A percentile compares a stretch with the other conserved stretches of the same genome.
Evolutionary conservation across 2,888 invertebrate genomes (phyloP).

Genomic region (Agrotis segetum): DNA sequence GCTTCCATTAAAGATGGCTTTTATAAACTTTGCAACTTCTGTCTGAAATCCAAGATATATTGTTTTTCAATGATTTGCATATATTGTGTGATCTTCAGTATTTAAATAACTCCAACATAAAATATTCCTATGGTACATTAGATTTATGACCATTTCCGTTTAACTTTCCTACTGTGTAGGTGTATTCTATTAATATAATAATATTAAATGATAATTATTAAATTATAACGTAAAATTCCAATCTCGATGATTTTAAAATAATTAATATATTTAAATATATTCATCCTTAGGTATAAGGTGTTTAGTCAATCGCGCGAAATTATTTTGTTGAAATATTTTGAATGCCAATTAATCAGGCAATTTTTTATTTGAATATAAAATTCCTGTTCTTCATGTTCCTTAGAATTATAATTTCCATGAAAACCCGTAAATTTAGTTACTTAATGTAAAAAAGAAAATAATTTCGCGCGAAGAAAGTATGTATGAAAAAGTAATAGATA

Average conservation of each 20-base stretch:
- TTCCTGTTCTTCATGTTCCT: slow-evolving; percentile 1
- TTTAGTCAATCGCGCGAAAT: slow-evolving; percentile 52
- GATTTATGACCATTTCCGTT: slow-evolving; percentile 66
- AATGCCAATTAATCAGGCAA: slow-evolving; percentile 1
- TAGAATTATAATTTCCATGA: not conserved
- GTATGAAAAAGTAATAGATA: slow-evolving; percentile 65
- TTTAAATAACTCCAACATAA: slow-evolving; percentile 37
- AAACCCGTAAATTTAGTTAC: no score
- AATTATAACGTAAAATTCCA: slow-evolving; percentile 64
- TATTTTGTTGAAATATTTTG: slow-evolving; percentile 42
- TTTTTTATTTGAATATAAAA: not conserved
- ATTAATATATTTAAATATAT: slow-evolving; percentile 63
- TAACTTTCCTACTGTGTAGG: slow-evolving; percentile 81
- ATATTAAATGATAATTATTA: slow-evolving; percentile 63
- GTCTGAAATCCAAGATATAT: not conserved
- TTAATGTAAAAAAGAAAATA: slow-evolving; percentile 31
- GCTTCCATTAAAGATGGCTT: not conserved
- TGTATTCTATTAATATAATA: slow-evolving; percentile 64
- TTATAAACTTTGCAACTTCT: not conserved
- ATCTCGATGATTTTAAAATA: slow-evolving; percentile 64
- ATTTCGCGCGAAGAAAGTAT: slow-evolving; percentile 49
- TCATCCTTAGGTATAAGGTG: slow-evolving; percentile 66
- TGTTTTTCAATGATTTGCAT: not conserved
- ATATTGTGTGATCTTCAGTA: slow-evolving; percentile 21
- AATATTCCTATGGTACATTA: slow-evolving; percentile 61